Percentiles rank a stretch among this genome's conserved stretches.
phyloP scores from a whole-genome alignment of 2,113 vertebrate species.

The Corydoras maculifer region DNA sequence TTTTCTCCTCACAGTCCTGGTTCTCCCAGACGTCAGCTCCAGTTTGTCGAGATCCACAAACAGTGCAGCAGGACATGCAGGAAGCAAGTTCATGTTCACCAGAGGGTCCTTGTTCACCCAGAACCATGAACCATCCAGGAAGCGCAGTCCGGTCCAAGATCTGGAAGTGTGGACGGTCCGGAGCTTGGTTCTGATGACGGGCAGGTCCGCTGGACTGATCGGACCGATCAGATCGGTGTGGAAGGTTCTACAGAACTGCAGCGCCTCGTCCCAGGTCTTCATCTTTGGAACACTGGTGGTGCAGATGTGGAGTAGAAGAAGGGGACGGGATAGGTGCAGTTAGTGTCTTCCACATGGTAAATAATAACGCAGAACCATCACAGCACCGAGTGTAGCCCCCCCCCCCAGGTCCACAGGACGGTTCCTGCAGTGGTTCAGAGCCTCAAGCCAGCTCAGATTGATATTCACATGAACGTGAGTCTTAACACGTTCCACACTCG shows the following conservation, averaged over 20 bases:
- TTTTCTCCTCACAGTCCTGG: neutral
- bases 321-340: neutral
- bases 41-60: neutral
- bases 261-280: neutral
- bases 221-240: neutral
- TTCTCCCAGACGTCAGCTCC: neutral
- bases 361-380: neutral
- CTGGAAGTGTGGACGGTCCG: neutral
- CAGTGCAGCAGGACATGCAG: neutral
- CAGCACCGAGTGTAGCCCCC: neutral
- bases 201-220: neutral
- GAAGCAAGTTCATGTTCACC: neutral
- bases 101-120: conserved; percentile 1
- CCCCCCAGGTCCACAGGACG: neutral
- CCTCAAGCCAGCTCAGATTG: neutral
- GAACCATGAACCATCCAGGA: neutral
- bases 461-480: neutral
- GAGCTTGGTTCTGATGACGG: neutral
- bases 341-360: neutral
- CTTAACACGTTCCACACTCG: neutral
- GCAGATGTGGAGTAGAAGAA: neutral
- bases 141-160: neutral
- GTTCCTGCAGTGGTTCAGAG: neutral
- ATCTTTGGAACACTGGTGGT: neutral
- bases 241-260: neutral